A percentile compares a stretch with the other conserved stretches of the same genome.
Evolutionary conservation across 2,888 invertebrate species (phyloP).

Genomic region (Nephrotoma flavescens): DNA sequence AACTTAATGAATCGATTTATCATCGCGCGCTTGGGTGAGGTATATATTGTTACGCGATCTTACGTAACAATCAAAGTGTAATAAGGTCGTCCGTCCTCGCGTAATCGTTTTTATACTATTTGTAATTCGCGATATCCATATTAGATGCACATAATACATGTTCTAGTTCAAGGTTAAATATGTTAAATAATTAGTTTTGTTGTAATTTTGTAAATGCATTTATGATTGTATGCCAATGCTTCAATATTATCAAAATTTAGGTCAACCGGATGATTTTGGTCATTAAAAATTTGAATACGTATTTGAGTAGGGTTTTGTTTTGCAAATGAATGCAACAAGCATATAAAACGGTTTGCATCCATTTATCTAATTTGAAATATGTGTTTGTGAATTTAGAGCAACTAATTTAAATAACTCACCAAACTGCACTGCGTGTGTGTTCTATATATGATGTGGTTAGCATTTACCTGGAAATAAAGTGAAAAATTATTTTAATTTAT

Average conservation of each 20-base stretch:
- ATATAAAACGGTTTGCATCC: background rate
- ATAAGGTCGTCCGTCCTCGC: background rate
- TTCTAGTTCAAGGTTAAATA: background rate
- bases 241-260: background rate
- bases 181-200: background rate
- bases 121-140: background rate
- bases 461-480: background rate
- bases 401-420: background rate
- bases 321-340: background rate
- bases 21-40: background rate
- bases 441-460: background rate
- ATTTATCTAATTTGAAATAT: background rate
- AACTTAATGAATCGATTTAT: background rate
- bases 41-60: background rate
- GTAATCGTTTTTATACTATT: background rate
- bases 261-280: background rate
- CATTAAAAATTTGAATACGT: background rate
- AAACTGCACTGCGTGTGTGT: background rate
- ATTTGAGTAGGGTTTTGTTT: background rate
- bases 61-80: background rate
- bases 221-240: no score
- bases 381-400: background rate
- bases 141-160: background rate
- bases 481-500: background rate
- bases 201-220: background rate